These are phyloP conservation scores for Micropoecilia bifurca DNA, from an alignment of 2,797 vertebrate species.

Conservation along the genomic window DNA sequence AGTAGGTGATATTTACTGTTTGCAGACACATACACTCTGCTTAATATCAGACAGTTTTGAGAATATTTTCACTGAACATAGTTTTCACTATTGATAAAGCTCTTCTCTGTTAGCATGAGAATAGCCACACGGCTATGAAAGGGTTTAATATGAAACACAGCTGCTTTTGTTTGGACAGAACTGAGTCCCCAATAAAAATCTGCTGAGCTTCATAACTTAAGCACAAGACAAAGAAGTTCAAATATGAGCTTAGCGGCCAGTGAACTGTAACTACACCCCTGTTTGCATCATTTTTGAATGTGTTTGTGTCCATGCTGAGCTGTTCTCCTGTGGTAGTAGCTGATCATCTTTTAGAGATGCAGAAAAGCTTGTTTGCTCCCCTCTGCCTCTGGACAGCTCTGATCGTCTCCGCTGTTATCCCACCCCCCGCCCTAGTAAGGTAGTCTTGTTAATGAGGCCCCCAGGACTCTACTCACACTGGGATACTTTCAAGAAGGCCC, in stretches of 20 bases:
- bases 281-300: slow-evolving; percentile 20
- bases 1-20: not conserved
- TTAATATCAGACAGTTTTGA: not conserved
- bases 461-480: not conserved
- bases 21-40: not conserved
- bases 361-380: slow-evolving; percentile 40
- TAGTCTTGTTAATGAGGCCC: not conserved
- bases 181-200: not conserved
- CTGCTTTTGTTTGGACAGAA: not conserved
- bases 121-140: too few species aligned
- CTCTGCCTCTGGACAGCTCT: slow-evolving; percentile 52
- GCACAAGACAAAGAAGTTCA: not conserved
- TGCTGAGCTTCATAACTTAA: not conserved
- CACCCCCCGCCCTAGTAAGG: not conserved
- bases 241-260: not conserved
- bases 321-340: slow-evolving; percentile 16
- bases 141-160: not conserved
- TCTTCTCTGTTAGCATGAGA: not conserved
- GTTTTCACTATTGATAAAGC: not conserved
- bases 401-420: slow-evolving; percentile 33
- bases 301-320: slow-evolving; percentile 1
- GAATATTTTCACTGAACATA: not conserved
- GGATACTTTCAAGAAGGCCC: not conserved
- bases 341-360: slow-evolving; percentile 19
- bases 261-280: slow-evolving; percentile 20